Evolutionary conservation across 2,797 vertebrate species (phyloP).

Genomic region (Schizothorax lantsangensis): DNA sequence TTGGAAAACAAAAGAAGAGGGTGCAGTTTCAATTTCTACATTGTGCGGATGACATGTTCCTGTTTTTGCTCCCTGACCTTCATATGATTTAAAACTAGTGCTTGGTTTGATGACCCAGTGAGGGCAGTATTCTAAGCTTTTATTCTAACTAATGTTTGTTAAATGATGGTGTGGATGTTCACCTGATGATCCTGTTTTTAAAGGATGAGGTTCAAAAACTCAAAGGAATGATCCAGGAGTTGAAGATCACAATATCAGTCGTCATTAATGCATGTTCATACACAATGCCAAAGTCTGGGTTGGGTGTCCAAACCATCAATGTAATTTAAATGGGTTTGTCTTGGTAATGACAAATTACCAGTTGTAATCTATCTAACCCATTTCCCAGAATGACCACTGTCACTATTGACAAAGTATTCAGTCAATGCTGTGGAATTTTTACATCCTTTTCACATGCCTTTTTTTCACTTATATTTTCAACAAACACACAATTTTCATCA

Average conservation of each 20-base stretch:
- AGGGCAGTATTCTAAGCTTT: background rate
- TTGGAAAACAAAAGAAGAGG: background rate
- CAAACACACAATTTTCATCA: background rate
- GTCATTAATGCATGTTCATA: background rate
- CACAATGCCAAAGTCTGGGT: background rate
- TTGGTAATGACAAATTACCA: background rate
- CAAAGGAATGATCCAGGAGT: background rate
- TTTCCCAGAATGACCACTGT: background rate
- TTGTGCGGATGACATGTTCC: background rate
- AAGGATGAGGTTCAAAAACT: background rate
- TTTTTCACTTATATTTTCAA: background rate
- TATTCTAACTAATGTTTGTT: conserved; percentile 9
- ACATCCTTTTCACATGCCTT: background rate
- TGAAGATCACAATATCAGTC: background rate
- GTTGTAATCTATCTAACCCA: background rate
- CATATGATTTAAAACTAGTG: background rate
- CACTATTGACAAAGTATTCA: background rate
- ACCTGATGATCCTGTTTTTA: background rate
- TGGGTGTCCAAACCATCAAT: background rate
- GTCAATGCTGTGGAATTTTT: background rate
- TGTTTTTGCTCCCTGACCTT: background rate
- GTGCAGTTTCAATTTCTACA: background rate
- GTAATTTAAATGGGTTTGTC: background rate
- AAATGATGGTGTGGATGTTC: background rate
- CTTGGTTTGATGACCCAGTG: background rate